These are phyloP conservation scores for Brachylomia viminalis DNA, from an alignment of 2,888 invertebrate genomes.

Conservation along the genomic window DNA sequence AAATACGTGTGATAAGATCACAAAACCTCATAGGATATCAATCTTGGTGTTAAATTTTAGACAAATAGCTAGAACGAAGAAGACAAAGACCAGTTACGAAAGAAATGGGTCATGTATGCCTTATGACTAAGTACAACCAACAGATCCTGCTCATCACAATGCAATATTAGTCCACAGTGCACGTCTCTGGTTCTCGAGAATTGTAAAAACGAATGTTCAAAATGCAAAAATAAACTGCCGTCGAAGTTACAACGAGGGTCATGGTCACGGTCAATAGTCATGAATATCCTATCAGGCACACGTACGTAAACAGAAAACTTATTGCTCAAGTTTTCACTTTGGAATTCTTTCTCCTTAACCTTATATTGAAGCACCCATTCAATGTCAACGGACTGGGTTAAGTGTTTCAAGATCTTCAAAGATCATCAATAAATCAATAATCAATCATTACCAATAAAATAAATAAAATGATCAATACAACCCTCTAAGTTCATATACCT, in stretches of 20 bases:
- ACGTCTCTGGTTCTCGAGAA: background rate
- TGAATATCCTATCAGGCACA: conserved; percentile 56
- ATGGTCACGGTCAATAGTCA: conserved; percentile 52
- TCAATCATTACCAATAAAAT: background rate
- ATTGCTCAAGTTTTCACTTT: conserved; percentile 52
- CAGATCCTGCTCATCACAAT: background rate
- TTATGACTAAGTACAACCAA: background rate
- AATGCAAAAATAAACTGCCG: conserved; percentile 23
- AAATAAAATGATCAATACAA: too few species aligned
- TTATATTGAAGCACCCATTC: conserved; percentile 6
- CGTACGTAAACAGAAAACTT: conserved; percentile 61
- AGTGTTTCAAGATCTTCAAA: conserved; percentile 1
- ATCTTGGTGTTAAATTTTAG: too few species aligned
- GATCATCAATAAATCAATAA: background rate
- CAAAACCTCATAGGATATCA: too few species aligned
- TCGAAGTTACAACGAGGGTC: conserved; percentile 37
- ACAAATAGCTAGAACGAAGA: too few species aligned
- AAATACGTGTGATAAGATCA: background rate
- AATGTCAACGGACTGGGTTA: background rate
- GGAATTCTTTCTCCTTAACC: conserved; percentile 35
- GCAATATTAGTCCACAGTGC: background rate
- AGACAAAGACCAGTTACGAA: background rate
- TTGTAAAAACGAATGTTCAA: background rate
- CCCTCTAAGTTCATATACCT: too few species aligned
- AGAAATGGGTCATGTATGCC: background rate